Evolutionary conservation across 2,888 invertebrate genomes (phyloP).

Genomic region (Drosophila robusta): DNA sequence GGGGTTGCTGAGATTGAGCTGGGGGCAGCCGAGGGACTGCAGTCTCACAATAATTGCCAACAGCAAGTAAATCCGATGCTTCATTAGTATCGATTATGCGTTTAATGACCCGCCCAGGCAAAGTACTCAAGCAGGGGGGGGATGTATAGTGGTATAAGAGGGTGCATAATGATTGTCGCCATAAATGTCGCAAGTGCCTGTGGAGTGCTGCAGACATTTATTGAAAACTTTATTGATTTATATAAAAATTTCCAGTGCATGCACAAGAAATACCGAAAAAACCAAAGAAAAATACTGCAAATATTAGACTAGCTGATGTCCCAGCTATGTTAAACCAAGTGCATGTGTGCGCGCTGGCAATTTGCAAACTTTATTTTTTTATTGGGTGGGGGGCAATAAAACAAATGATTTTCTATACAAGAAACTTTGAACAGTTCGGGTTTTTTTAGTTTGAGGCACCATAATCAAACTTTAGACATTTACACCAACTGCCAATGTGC

Average conservation of each 20-base stretch:
- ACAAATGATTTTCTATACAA: conserved; percentile 73
- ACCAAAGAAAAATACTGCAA: neutral
- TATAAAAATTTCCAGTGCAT: conserved; percentile 47
- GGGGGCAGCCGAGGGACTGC: conserved; percentile 26
- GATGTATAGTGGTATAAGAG: neutral
- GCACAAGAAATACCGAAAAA: conserved; percentile 7
- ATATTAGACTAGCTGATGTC: conserved; percentile 28
- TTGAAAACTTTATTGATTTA: conserved; percentile 77
- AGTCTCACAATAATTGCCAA: conserved; percentile 72
- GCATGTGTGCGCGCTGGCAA: conserved; percentile 54
- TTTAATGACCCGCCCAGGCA: conserved; percentile 64
- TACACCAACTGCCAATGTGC: conserved; percentile 62
- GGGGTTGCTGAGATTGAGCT: neutral
- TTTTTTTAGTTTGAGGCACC: conserved; percentile 50
- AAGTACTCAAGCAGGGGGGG: neutral
- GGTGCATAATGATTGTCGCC: conserved; percentile 71
- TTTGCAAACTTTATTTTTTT: conserved; percentile 64
- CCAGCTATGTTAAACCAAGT: conserved; percentile 10
- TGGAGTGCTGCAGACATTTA: conserved; percentile 58
- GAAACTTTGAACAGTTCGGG: conserved; percentile 68
- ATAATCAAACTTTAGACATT: conserved; percentile 75
- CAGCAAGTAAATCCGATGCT: conserved; percentile 73
- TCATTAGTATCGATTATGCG: conserved; percentile 77
- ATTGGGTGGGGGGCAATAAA: conserved; percentile 55
- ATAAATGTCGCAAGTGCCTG: conserved; percentile 69